phyloP scores from a whole-genome alignment of 2,797 vertebrate species.

The Xyrichtys novacula region DNA sequence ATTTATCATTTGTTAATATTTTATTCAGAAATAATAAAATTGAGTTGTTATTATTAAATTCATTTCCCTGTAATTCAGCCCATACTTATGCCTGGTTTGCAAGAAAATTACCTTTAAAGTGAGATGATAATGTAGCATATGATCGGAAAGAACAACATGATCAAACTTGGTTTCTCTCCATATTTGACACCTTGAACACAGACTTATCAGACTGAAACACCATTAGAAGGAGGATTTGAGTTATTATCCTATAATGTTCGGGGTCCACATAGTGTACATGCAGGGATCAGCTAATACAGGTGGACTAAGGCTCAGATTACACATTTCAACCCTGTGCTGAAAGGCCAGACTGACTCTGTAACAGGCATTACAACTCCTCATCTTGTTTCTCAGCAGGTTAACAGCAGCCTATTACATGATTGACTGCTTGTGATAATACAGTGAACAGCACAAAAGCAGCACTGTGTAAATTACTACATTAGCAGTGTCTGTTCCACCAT shows the following conservation, averaged over 20 bases:
- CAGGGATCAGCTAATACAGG: background rate
- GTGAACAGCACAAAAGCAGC: constrained; percentile 37
- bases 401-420: constrained; percentile 66
- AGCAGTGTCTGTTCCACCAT: constrained; percentile 33
- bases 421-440: constrained; percentile 57
- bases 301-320: constrained; percentile 19
- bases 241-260: background rate
- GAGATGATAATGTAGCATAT: too few species aligned
- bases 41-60: too few species aligned
- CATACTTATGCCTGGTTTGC: too few species aligned
- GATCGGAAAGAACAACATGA: too few species aligned
- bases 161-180: too few species aligned
- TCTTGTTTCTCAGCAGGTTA: constrained; percentile 58
- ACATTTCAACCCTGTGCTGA: background rate
- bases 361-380: constrained; percentile 45
- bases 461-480: constrained; percentile 44
- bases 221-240: background rate
- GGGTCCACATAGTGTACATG: background rate
- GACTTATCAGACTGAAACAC: too few species aligned
- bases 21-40: too few species aligned
- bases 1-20: too few species aligned
- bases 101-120: too few species aligned
- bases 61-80: too few species aligned
- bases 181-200: too few species aligned
- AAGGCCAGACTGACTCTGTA: constrained; percentile 18